Conservation (phyloP, 1,140 invertebrate genomes). For the Eufriesea mexicana region DNA sequence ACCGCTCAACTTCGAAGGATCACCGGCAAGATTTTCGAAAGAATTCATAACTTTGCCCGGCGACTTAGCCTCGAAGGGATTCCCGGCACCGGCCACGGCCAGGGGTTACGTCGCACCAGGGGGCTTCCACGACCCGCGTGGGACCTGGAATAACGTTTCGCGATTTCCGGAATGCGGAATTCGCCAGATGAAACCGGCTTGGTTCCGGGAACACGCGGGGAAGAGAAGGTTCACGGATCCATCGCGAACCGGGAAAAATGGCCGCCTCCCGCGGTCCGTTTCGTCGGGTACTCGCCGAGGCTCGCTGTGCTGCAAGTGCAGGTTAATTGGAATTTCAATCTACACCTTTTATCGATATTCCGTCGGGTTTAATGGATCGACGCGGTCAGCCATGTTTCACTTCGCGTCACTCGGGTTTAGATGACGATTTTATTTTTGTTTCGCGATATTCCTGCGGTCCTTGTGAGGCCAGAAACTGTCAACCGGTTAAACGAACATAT, state of each 20-base stretch:
- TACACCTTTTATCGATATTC: neutral
- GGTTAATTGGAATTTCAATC: neutral
- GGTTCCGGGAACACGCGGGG: slow-evolving; percentile 2
- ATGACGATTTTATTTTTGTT: too few relatives aligned
- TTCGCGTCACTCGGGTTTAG: too few relatives aligned
- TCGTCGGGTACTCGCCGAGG: neutral
- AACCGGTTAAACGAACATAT: too few relatives aligned
- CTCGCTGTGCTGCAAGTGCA: neutral
- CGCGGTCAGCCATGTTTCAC: too few relatives aligned
- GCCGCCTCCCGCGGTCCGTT: too few relatives aligned
- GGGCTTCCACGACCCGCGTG: slow-evolving; percentile 30
- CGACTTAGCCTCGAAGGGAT: slow-evolving; percentile 58
- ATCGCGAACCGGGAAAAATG: neutral
- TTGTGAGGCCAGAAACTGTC: too few relatives aligned
- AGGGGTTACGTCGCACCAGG: slow-evolving; percentile 50
- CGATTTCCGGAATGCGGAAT: slow-evolving; percentile 50
- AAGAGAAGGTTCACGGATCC: slow-evolving; percentile 38
- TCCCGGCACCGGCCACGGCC: slow-evolving; percentile 39
- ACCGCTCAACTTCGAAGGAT: slow-evolving; percentile 78
- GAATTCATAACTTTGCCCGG: slow-evolving; percentile 78
- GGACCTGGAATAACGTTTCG: slow-evolving; percentile 29
- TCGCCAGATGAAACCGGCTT: neutral
- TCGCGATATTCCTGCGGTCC: too few relatives aligned
- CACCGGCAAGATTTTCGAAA: slow-evolving; percentile 77
- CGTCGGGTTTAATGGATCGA: too few relatives aligned